phyloP scores from a whole-genome alignment of 92 coral and sea anemone genomes.

The Isaurus tuberculatus region DNA sequence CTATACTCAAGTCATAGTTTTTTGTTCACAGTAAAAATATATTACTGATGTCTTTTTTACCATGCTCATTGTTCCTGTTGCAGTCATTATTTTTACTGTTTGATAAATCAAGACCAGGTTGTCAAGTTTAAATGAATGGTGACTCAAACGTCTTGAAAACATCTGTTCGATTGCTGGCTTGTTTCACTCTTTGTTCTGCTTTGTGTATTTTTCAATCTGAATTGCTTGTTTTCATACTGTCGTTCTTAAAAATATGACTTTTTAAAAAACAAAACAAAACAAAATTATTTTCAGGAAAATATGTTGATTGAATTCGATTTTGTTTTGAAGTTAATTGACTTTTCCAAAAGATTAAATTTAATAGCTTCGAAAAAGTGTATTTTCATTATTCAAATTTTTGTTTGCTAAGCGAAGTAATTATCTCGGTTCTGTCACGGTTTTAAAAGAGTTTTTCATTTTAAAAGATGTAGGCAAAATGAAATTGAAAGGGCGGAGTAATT shows the following conservation, averaged over 20 bases:
- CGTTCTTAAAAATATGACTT: not conserved
- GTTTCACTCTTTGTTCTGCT: not conserved
- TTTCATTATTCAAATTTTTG: not conserved
- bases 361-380: not conserved
- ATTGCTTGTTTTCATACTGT: slow-evolving; percentile 8
- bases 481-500: slow-evolving; percentile 19
- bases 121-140: not conserved
- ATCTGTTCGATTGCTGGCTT: slow-evolving; percentile 14
- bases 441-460: not conserved
- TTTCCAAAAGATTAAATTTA: not conserved
- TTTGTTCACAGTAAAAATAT: not conserved
- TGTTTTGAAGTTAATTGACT: not conserved
- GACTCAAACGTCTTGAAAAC: not conserved
- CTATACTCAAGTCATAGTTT: not conserved
- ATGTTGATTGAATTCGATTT: not conserved
- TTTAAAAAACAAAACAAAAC: too few relatives aligned
- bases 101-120: not conserved
- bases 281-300: not conserved
- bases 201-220: slow-evolving; percentile 21
- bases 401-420: slow-evolving; percentile 17
- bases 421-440: not conserved
- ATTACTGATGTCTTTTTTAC: not conserved
- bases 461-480: not conserved
- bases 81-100: not conserved
- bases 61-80: slow-evolving; percentile 4